Evolutionary conservation across 2,113 vertebrate species (phyloP), one percentile per base, ranked within the genome.

Genomic region (Poeciliopsis turrubarensis): DNA sequence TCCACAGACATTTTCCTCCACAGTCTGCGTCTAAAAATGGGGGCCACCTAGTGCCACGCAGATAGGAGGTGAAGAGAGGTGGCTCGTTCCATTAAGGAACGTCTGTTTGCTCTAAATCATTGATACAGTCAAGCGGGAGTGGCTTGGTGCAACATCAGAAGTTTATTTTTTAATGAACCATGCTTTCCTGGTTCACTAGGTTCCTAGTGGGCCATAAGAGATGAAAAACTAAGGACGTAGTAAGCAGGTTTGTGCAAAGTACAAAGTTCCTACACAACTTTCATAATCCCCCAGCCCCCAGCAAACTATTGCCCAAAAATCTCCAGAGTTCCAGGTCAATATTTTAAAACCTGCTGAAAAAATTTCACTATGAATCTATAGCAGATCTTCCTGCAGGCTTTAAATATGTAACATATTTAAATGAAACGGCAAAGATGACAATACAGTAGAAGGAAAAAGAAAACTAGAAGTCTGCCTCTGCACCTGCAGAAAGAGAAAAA

Each of bases 121-220:
- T 91, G 89, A 92, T 92, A 91, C 79, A 74, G 88, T 68, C 72
- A 77, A 82, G 72, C 70, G 83, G 84, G 44, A 44, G 13, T 57
- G 64, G 78, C 62, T 71, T 68, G 79, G 75, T 4, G 47, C 80
- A 83, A 82, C 84, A 88, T 87, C 82, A 85, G 74, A 88, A 79
- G 73, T 90, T 92, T 83, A 92, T 79, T 91, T 89, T 92, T 91
- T 92, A 91, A 92, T 90, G 85, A 89, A 87, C 85, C 78, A 82
- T 57, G 57, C 57, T 64, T 65, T 75, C 15, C 64, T 13, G 68
- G 73, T 60, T 47, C 66, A 61, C 47, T 72, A 72, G 70, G 29
- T 29, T 62, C 27, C 60, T 57, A 77, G 65, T 64, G 67, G 81
- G 29, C 51, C 41, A 34, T 25, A 57, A n/a, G 25, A 57, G 19